Conservation (phyloP, 2,888 invertebrate genomes). For the Torymus tubicola region DNA sequence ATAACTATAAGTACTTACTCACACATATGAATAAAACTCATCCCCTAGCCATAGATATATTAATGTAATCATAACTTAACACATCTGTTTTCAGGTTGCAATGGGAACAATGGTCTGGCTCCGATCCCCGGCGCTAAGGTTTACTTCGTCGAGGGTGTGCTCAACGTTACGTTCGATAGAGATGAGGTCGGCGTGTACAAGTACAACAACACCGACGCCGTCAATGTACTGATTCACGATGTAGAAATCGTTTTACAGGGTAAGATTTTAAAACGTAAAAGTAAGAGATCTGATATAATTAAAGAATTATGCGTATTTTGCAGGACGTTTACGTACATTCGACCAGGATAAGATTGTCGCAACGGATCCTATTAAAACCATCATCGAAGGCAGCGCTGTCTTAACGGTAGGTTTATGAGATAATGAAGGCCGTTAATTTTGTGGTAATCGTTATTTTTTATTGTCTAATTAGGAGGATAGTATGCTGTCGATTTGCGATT, state of each 20-base stretch:
- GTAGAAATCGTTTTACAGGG: constrained; percentile 54
- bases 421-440: neutral
- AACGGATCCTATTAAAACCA: neutral
- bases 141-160: neutral
- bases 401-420: constrained; percentile 15
- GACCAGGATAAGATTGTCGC: too few species aligned
- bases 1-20: too few species aligned
- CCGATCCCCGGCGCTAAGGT: neutral
- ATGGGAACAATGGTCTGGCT: neutral
- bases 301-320: too few species aligned
- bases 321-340: too few species aligned
- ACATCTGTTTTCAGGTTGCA: constrained; percentile 1
- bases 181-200: constrained; percentile 26
- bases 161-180: constrained; percentile 18
- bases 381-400: constrained; percentile 9
- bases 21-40: too few species aligned
- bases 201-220: constrained; percentile 43
- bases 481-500: neutral
- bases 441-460: neutral
- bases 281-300: too few species aligned
- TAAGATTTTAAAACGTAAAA: constrained; percentile 4
- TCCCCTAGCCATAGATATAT: too few species aligned
- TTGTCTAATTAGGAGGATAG: neutral
- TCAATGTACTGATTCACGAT: constrained; percentile 56
- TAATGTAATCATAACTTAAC: too few species aligned